Percentiles rank a stretch among this genome's conserved stretches.
Conservation (phyloP, 2,797 vertebrate species). For the Allenopithecus nigroviridis region DNA sequence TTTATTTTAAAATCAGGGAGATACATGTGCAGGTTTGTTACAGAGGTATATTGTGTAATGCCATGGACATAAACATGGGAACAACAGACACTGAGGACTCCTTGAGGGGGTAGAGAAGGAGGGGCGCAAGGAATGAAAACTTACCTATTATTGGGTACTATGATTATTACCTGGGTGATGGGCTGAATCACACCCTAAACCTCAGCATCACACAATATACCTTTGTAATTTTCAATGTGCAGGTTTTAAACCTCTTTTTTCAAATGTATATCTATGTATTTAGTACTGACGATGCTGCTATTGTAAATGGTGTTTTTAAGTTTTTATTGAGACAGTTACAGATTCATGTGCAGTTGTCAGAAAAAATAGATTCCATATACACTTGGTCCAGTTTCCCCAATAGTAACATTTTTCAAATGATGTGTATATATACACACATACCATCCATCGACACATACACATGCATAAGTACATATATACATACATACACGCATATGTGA, state of each 20-base stretch:
- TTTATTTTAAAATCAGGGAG: neutral
- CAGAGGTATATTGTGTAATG: neutral
- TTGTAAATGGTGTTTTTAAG: conserved; percentile 1
- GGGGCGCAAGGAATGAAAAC: neutral
- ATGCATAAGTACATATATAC: neutral
- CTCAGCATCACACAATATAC: neutral
- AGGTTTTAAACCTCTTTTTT: neutral
- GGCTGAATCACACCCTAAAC: neutral
- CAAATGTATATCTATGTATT: neutral
- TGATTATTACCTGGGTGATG: neutral
- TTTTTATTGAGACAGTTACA: neutral
- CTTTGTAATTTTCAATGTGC: neutral
- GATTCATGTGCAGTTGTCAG: neutral
- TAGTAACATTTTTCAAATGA: neutral
- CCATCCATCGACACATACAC: neutral
- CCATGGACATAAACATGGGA: neutral
- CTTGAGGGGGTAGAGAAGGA: neutral
- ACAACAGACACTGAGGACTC: neutral
- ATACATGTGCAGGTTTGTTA: neutral
- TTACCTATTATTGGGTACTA: neutral
- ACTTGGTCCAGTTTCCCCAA: neutral
- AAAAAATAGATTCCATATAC: neutral
- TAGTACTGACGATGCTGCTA: neutral
- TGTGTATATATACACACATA: neutral
- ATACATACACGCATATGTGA: neutral